A percentile compares a stretch with the other conserved stretches of the same genome.
Evolutionary conservation across 2,888 invertebrate species (phyloP).

Genomic region (Galeopsomyia nigrocyanea): DNA sequence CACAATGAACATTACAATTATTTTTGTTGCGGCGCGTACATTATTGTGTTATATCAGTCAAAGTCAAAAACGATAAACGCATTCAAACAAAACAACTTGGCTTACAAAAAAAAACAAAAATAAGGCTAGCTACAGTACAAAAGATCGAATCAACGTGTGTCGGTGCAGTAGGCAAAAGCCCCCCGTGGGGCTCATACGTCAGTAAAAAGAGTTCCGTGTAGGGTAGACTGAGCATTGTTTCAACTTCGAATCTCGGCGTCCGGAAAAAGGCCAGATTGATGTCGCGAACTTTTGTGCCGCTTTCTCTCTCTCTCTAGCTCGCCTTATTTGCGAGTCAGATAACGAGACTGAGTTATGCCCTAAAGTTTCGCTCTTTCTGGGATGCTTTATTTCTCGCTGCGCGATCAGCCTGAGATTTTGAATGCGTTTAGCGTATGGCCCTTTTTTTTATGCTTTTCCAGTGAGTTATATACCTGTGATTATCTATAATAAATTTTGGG

Average conservation of each 20-base stretch:
- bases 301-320: constrained; percentile 37
- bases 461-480: no score
- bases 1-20: neutral
- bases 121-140: neutral
- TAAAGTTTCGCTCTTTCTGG: constrained; percentile 60
- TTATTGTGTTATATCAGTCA: neutral
- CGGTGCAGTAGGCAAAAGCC: neutral
- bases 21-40: neutral
- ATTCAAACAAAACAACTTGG: neutral
- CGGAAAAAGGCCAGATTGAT: constrained; percentile 65
- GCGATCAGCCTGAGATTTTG: no score
- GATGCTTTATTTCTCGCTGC: constrained; percentile 59
- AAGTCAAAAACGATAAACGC: neutral
- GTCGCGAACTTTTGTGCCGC: constrained; percentile 66
- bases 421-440: no score
- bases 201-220: constrained; percentile 42
- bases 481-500: no score
- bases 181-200: constrained; percentile 67
- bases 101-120: neutral
- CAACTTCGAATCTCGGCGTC: constrained; percentile 66
- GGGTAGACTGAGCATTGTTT: constrained; percentile 59
- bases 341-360: constrained; percentile 68
- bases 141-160: constrained; percentile 11
- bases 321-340: constrained; percentile 70
- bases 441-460: no score